Evolutionary conservation across 2,113 vertebrate genomes (phyloP), one percentile per base, ranked within the genome.

Genomic region (Chaetorhynchus papuensis): DNA sequence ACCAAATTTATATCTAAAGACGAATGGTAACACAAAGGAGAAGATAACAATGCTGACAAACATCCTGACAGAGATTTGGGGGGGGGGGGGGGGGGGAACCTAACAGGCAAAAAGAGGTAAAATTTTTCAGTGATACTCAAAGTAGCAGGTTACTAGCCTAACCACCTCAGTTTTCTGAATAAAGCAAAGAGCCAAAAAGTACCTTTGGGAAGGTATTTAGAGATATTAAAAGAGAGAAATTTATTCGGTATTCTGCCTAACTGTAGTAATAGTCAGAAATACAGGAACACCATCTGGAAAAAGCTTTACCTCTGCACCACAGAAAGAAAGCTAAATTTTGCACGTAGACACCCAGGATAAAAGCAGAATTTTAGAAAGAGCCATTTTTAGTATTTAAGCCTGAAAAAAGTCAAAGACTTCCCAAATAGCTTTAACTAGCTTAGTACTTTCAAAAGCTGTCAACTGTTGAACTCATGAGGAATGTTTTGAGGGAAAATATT

Each of bases 51-150:
- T 17, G 8, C 66, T 75, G 45, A 63, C 18, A 68, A 72, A 66
- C 30, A 74, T 47, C 8, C 22, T 42, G 15, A 54, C 13, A 44
- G 31, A 68, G 61, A 86, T 0, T 13, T 18, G 13, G 4, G 56
- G 22, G 9, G n/a, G n/a, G n/a, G 21, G 11, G 8, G 7, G 9
- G 13, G 7, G 13, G 2, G 3, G 22, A 28, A 11, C 10, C 12
- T 24, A 42, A 26, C 18, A 15, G 22, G 27, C 15, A 75, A 69
- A 39, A 64, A 54, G 19, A 54, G 13, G 13, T 28, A 28, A 59
- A 27, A 28, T 41, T 57, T 63, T 82, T 30, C 50, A 70, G 28
- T 16, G 37, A 39, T 39, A 39, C 8, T 44, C 61, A 26, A 15
- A 44, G 8, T 54, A 66, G 42, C 35, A 54, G 42, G 15, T 33